Evolutionary conservation across 2,888 invertebrate genomes (phyloP), one percentile per base, ranked within the genome.

Genomic region (Galeopsomyia nigrocyanea): DNA sequence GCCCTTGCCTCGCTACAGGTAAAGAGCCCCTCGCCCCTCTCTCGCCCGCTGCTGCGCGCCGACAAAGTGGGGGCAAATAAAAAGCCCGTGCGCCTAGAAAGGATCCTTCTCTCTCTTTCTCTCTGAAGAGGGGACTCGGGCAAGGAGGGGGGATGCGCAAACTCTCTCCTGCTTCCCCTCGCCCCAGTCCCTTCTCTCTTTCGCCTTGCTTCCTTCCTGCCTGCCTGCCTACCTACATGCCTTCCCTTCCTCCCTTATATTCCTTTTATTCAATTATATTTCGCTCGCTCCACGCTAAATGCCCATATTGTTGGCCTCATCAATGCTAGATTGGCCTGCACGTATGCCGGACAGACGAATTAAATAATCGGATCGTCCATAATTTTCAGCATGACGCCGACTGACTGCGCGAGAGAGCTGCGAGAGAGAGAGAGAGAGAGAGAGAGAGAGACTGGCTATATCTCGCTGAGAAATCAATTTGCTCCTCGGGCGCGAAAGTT

Each of bases 241-340:
- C 0, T 60, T 14, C 47, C 47, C 53, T 51, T 61, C 56, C 65
- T 77, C 72, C 68, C 64, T 57, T 57, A 3, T 26, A 13, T 26
- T 49, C 74, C 76, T 72, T 66, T 76, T 83, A 84, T 85, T 85
- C 85, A 86, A 85, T 85, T 85, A 86, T 85, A 84, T 84, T 83
- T 82, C 13, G 13, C 10, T 39, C 39, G 7, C 83, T 81, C 81
- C 84, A 80, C 80, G 82, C 84, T 85, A 86, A 86, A 86, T 86
- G 83, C 84, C 83, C 83, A 84, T 86, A 86, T 86, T 86, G 86
- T 86, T 86, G 19, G 83, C 81, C 84, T 85, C 83, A 83, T 86
- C 86, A 86, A 86, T 85, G 83, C 83, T 77, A 39, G 7, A 31
- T 7, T 31, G 3, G 31, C 7, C 31, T 5, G 31, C 3, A 31